Percentiles rank a stretch among this genome's conserved stretches.
Evolutionary conservation across 2,113 vertebrate genomes (phyloP).

Genomic region (Haemorhous mexicanus): DNA sequence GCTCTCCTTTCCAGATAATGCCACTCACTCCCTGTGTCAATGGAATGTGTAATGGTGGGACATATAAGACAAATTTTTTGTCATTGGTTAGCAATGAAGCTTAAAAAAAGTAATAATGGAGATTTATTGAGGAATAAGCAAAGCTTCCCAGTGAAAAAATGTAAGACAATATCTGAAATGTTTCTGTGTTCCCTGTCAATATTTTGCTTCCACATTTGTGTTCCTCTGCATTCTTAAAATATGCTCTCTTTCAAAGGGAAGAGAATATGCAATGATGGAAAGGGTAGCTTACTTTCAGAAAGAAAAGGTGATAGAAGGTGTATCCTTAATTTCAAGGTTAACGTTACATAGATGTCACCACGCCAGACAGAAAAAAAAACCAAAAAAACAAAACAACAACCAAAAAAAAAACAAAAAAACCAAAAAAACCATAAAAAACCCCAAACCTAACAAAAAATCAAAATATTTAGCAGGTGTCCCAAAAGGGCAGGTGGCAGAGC

Average conservation of each 20-base stretch:
- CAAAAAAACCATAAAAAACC: neutral
- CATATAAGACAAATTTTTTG: constrained; percentile 57
- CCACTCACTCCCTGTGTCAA: constrained; percentile 55
- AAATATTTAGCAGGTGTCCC: neutral
- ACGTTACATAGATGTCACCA: neutral
- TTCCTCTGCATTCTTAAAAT: constrained; percentile 2
- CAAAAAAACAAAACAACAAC: too few relatives aligned
- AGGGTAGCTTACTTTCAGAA: neutral
- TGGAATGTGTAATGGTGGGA: constrained; percentile 29
- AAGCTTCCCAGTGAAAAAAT: neutral
- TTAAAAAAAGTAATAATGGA: constrained; percentile 59
- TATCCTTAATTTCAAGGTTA: neutral
- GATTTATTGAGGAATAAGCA: constrained; percentile 58
- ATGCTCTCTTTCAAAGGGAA: neutral
- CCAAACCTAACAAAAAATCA: accelerated
- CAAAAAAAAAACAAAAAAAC: too few relatives aligned
- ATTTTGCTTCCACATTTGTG: neutral
- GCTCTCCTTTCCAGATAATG: constrained; percentile 62
- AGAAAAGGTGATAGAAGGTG: neutral
- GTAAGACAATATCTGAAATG: constrained; percentile 1
- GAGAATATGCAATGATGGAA: neutral
- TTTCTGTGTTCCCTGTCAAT: neutral
- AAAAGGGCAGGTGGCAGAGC: neutral
- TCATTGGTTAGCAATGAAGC: constrained; percentile 54
- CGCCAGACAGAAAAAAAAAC: neutral